These are phyloP conservation scores for Neomorphus geoffroyi DNA, from an alignment of 2,797 vertebrate genomes.

Conservation along the genomic window DNA sequence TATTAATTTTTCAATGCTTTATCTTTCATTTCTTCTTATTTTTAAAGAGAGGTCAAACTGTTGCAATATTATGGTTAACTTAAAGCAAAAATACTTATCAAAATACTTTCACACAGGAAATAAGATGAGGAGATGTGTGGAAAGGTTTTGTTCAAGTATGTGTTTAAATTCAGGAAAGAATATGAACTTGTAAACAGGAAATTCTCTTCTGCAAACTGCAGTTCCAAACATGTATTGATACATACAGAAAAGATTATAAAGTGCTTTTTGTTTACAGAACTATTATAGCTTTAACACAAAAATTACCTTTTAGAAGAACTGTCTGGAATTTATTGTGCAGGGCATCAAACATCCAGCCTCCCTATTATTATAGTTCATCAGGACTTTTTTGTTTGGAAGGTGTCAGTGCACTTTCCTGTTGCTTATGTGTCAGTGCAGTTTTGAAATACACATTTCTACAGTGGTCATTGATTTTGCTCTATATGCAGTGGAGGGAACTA, in stretches of 20 bases:
- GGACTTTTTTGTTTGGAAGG: not conserved
- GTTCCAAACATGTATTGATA: not conserved
- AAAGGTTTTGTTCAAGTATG: not conserved
- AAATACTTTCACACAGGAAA: not conserved
- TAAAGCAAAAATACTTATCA: constrained; percentile 16
- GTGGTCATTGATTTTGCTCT: not conserved
- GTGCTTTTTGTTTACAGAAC: constrained; percentile 17
- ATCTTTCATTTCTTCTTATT: not conserved
- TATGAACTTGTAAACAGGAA: constrained; percentile 51
- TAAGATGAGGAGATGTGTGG: not conserved
- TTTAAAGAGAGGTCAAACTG: not conserved
- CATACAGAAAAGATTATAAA: constrained; percentile 6
- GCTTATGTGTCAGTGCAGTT: not conserved
- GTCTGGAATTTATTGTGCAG: not conserved
- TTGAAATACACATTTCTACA: not conserved
- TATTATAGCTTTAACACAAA: not conserved
- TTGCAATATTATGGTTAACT: not conserved
- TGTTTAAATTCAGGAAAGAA: not conserved
- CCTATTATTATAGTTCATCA: not conserved
- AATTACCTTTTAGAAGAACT: not conserved
- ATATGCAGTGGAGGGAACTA: not conserved
- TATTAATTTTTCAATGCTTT: not conserved
- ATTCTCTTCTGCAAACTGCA: not conserved
- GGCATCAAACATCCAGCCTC: not conserved
- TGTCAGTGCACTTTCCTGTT: not conserved